Evolutionary conservation across 2,888 invertebrate genomes (phyloP).

Genomic region (Tribolium freemani): DNA sequence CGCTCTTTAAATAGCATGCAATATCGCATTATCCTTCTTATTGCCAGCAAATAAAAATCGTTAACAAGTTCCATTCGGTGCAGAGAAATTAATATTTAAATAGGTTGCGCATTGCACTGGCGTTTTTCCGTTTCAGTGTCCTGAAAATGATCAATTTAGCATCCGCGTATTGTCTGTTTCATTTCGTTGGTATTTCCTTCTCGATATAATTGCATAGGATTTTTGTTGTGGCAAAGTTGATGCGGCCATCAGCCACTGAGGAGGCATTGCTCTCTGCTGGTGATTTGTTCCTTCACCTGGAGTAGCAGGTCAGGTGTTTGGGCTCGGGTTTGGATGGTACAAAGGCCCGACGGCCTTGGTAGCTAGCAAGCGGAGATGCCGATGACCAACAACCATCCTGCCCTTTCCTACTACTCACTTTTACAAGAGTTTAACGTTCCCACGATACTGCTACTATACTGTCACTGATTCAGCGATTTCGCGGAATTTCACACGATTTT

Average conservation of each 20-base stretch:
- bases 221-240: conserved; percentile 37
- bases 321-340: conserved; percentile 47
- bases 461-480: conserved; percentile 26
- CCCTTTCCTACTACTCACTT: conserved; percentile 40
- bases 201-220: conserved; percentile 30
- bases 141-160: background rate
- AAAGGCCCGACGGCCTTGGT: conserved; percentile 55
- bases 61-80: background rate
- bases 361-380: conserved; percentile 49
- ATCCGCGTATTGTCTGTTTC: background rate
- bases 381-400: conserved; percentile 50
- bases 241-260: conserved; percentile 33
- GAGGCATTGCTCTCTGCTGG: conserved; percentile 46
- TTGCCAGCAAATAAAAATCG: background rate
- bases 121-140: background rate
- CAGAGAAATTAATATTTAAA: conserved; percentile 19
- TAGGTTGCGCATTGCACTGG: background rate
- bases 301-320: conserved; percentile 51
- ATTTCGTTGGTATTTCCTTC: background rate
- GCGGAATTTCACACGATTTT: conserved; percentile 1
- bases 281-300: conserved; percentile 54
- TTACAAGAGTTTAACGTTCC: conserved; percentile 44
- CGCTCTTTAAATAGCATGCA: conserved; percentile 9
- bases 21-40: conserved; percentile 3
- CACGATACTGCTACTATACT: conserved; percentile 39